Evolutionary conservation across 2,888 invertebrate species (phyloP), one percentile per base, ranked within the genome.

Genomic region (Thecocarcelia acutangulata): DNA sequence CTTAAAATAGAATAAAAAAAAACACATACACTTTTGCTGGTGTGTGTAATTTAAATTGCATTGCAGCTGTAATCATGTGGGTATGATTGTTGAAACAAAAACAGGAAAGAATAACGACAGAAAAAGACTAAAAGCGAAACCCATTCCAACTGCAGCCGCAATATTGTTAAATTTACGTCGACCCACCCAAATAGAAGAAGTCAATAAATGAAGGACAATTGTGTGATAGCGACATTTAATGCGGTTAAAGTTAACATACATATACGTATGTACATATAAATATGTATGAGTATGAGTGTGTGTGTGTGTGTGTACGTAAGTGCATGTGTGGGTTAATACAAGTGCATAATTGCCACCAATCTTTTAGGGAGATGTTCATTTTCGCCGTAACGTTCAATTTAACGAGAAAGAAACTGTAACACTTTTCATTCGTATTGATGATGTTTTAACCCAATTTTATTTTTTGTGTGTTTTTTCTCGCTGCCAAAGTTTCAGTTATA

Each of bases 371-470:
- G 21, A 21, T 61, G 24, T n/a, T 37, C 40, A 42, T 44, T 44
- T 61, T n/a, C n/a, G n/a, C n/a, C n/a, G n/a, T n/a, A n/a, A n/a
- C 15, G 52, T 50, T 13, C 66, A 58, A 75, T 75, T 75, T 66
- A 66, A 24, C 74, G 48, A 66, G 12, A 42, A 19, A 24, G 19
- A 58, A 42, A 40, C 48, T 50, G n/a, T 9, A 37, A 74, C 56
- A 11, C 48, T 24, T 37, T 21, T 46, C 21, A 40, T 54, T 5
- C 56, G 21, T 21, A 37, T 46, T 37, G 46, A 37, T 48, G 48
- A 58, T 58, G 66, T 48, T 48, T 75, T 58, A 75, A 66, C 56
- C 48, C 33, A 66, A 66, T 66, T 50, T 54, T 50, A 17, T 54
- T 75, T 66, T 58, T 64, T 75, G 48, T 66, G 28, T 15, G 42